These are phyloP conservation scores for Patella vulgata DNA, from an alignment of 1,140 invertebrate species.

Conservation along the genomic window DNA sequence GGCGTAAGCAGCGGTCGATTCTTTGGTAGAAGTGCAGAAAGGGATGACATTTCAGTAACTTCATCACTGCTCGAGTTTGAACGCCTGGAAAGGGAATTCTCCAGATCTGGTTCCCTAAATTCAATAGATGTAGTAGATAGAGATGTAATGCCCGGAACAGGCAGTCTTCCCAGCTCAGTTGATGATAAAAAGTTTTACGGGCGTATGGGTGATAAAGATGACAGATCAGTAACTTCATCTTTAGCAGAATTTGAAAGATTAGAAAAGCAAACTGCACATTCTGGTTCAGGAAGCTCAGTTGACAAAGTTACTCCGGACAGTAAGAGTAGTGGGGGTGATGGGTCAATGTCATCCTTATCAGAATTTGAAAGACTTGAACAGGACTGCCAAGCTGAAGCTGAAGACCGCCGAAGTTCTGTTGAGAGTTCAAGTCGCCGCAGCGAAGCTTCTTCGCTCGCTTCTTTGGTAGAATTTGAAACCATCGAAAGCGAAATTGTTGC, in stretches of 20 bases:
- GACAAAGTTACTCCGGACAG: conserved; percentile 50
- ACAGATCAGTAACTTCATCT: conserved; percentile 90
- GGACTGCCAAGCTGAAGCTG: conserved; percentile 37
- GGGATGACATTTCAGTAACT: conserved; percentile 66
- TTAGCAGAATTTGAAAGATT: conserved; percentile 93
- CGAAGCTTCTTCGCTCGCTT: conserved; percentile 65
- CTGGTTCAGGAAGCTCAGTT: conserved; percentile 61
- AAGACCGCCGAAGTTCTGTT: conserved; percentile 48
- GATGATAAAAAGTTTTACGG: conserved; percentile 21
- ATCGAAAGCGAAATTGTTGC: conserved; percentile 57
- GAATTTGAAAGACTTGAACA: conserved; percentile 62
- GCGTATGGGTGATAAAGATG: conserved; percentile 75
- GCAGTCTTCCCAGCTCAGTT: conserved; percentile 19
- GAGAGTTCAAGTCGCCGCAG: conserved; percentile 51
- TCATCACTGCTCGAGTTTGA: conserved; percentile 69
- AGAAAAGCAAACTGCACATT: conserved; percentile 84
- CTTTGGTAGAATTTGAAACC: conserved; percentile 63
- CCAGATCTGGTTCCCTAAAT: conserved; percentile 48
- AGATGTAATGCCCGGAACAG: conserved; percentile 46
- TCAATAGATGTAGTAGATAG: conserved; percentile 51
- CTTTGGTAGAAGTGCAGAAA: conserved; percentile 59
- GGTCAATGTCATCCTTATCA: conserved; percentile 69
- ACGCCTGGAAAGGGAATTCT: conserved; percentile 65
- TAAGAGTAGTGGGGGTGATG: conserved; percentile 54
- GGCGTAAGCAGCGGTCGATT: conserved; percentile 60